These are phyloP conservation scores for Acanthornis magna DNA, from an alignment of 2,797 vertebrate genomes.

Conservation along the genomic window DNA sequence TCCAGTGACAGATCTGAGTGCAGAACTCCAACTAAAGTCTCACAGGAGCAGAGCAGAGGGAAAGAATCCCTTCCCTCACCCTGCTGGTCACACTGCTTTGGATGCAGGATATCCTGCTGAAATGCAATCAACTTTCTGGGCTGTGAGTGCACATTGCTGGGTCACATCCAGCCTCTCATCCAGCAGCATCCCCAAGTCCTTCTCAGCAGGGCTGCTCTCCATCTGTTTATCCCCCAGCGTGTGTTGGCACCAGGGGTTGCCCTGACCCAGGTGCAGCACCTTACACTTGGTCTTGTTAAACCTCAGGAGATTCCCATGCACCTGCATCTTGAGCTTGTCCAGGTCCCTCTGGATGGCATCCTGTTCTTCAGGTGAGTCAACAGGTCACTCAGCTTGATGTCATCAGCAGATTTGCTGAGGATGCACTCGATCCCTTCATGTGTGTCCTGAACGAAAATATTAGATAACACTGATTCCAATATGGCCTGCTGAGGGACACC, in stretches of 20 bases:
- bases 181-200: background rate
- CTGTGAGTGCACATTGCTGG: background rate
- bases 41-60: background rate
- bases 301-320: background rate
- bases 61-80: background rate
- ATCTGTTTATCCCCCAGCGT: too few species aligned
- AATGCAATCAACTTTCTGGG: background rate
- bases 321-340: background rate
- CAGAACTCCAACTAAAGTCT: background rate
- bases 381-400: background rate
- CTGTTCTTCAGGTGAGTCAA: background rate
- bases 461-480: background rate
- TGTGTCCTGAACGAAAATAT: background rate
- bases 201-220: too few species aligned
- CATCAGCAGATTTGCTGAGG: background rate
- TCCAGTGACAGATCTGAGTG: background rate
- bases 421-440: background rate
- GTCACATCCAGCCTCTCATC: background rate
- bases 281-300: background rate
- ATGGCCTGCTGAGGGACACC: background rate
- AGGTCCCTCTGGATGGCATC: background rate
- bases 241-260: rapidly evolving
- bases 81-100: background rate
- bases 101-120: background rate
- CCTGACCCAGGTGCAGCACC: background rate